Conservation (phyloP, 2,113 vertebrate species). For the Lipophrys pholis region DNA sequence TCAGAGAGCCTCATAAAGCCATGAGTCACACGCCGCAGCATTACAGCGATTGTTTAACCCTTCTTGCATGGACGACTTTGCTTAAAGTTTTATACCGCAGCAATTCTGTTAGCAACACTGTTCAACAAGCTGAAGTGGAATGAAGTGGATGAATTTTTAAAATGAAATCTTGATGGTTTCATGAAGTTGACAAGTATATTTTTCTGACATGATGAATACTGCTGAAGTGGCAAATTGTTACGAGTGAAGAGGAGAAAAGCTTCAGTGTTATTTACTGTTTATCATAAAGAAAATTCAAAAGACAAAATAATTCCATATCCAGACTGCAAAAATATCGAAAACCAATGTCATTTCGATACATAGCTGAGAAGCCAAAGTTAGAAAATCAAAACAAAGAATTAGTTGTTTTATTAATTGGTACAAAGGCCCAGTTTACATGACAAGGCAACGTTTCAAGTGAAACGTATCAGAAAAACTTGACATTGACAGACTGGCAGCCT, state of each 20-base stretch:
- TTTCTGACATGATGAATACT: conserved; percentile 40
- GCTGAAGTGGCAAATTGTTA: conserved; percentile 17
- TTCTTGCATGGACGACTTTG: neutral
- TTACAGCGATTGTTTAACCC: conserved; percentile 34
- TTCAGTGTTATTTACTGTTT: neutral
- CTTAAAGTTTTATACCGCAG: conserved; percentile 4
- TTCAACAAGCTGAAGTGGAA: neutral
- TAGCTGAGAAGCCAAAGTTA: no score
- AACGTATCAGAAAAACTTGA: no score
- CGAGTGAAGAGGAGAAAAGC: conserved; percentile 40
- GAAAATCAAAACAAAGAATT: no score
- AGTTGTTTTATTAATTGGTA: no score
- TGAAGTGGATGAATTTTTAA: conserved; percentile 9
- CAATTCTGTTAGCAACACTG: conserved; percentile 12
- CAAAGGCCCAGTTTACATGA: no score
- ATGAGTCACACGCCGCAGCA: conserved; percentile 64
- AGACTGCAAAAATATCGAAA: no score
- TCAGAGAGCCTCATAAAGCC: conserved; percentile 74
- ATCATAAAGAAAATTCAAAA: no score
- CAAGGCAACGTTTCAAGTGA: no score
- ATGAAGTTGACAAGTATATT: conserved; percentile 29
- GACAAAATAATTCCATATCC: no score
- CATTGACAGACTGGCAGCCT: no score
- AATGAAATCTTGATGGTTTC: conserved; percentile 10
- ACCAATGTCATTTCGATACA: no score